These are phyloP conservation scores for Halisarca cf. caerulea DNA, from an alignment of 37 sponge, comb jelly and placozoan species.

Conservation along the genomic window DNA sequence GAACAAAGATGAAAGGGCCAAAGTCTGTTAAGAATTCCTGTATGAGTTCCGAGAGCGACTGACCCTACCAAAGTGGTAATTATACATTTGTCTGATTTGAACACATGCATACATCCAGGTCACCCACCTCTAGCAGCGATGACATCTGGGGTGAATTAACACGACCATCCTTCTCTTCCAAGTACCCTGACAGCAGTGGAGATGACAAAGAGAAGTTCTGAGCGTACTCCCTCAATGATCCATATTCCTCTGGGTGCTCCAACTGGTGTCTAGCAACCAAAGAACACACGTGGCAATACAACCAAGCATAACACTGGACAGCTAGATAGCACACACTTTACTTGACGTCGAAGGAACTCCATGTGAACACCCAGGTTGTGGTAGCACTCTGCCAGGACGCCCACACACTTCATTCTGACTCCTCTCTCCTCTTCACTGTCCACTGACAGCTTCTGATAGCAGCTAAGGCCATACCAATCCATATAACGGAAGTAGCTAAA, in stretches of 20 bases:
- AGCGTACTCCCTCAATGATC: conserved; percentile 72
- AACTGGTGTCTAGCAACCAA: conserved; percentile 45
- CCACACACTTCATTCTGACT: conserved; percentile 96
- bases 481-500: conserved; percentile 75
- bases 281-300: not conserved
- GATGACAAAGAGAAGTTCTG: conserved; percentile 20
- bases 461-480: conserved; percentile 87
- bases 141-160: no score
- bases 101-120: no score
- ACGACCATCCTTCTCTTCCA: no score
- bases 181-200: not conserved
- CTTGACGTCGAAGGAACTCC: conserved; percentile 78
- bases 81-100: no score
- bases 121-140: no score
- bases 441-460: conserved; percentile 84
- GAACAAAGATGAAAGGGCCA: conserved; percentile 82
- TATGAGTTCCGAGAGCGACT: conserved; percentile 72
- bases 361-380: conserved; percentile 76
- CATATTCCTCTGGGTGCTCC: conserved; percentile 66
- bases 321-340: conserved; percentile 38
- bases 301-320: not conserved
- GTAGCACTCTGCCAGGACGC: conserved; percentile 77
- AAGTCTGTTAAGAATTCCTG: conserved; percentile 70
- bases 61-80: not conserved
- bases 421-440: conserved; percentile 86